Evolutionary conservation across 2,888 invertebrate genomes (phyloP).

Genomic region (Himalopsyche kuldschensis): DNA sequence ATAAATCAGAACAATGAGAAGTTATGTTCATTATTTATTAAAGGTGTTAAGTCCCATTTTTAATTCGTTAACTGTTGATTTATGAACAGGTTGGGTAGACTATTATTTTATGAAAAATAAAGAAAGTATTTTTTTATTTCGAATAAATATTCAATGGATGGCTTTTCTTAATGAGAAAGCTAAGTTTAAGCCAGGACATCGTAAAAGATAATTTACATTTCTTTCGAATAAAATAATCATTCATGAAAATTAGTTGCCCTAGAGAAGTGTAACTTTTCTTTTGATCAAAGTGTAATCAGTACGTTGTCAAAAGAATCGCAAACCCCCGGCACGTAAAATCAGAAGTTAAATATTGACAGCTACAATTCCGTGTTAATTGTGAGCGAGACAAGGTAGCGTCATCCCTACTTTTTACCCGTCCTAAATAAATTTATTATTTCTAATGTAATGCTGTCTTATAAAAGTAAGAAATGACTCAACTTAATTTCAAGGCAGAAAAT

Average conservation of each 20-base stretch:
- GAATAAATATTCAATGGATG: no score
- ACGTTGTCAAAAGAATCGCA: neutral
- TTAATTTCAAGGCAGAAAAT: constrained; percentile 19
- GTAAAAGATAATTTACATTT: neutral
- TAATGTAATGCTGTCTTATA: neutral
- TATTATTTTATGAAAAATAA: no score
- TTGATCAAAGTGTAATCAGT: neutral
- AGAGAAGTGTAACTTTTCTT: neutral
- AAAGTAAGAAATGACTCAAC: constrained; percentile 8
- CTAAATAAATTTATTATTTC: neutral
- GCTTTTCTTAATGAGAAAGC: neutral
- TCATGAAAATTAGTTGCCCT: neutral
- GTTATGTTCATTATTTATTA: no score
- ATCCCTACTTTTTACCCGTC: neutral
- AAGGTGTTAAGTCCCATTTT: no score
- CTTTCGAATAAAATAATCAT: neutral
- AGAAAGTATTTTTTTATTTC: no score
- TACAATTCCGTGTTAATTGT: neutral
- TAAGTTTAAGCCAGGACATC: neutral
- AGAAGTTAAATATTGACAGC: neutral
- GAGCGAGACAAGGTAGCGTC: neutral
- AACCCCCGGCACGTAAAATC: neutral
- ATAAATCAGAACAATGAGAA: no score
- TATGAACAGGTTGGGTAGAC: no score
- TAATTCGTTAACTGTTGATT: no score